A percentile compares a stretch with the other conserved stretches of the same genome.
Evolutionary conservation across 2,888 invertebrate genomes (phyloP).

Genomic region (Agapetus fuscipes): DNA sequence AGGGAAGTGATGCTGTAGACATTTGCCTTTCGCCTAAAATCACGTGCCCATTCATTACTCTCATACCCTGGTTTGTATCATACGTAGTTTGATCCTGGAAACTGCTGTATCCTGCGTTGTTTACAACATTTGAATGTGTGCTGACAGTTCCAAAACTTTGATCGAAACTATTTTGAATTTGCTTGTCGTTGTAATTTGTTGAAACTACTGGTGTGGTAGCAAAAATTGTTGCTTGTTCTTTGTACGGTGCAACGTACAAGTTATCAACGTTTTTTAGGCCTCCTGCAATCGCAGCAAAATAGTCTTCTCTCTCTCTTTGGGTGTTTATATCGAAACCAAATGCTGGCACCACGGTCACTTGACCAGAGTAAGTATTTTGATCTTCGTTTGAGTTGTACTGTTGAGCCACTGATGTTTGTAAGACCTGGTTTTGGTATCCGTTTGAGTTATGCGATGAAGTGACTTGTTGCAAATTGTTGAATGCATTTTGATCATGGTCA

Average conservation of each 20-base stretch:
- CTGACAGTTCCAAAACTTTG: no score
- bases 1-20: slow-evolving; percentile 8
- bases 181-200: not conserved
- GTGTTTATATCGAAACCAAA: slow-evolving; percentile 31
- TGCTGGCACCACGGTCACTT: slow-evolving; percentile 27
- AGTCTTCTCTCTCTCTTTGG: slow-evolving; percentile 28
- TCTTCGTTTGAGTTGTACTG: not conserved
- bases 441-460: not conserved
- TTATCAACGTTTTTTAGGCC: slow-evolving; percentile 22
- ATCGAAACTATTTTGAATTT: no score
- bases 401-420: not conserved
- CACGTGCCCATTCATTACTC: slow-evolving; percentile 4
- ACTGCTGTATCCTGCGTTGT: not conserved
- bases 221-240: slow-evolving; percentile 1
- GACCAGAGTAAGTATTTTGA: not conserved
- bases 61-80: not conserved
- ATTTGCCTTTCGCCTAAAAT: slow-evolving; percentile 4
- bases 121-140: not conserved
- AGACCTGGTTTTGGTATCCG: not conserved
- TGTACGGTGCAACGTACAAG: slow-evolving; percentile 13
- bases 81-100: not conserved
- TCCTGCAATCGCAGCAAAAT: slow-evolving; percentile 28
- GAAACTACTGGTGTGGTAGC: not conserved
- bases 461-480: slow-evolving; percentile 1
- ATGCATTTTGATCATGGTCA: no score